phyloP scores from a whole-genome alignment of 2,113 vertebrate genomes.

The Epinephelus moara region DNA sequence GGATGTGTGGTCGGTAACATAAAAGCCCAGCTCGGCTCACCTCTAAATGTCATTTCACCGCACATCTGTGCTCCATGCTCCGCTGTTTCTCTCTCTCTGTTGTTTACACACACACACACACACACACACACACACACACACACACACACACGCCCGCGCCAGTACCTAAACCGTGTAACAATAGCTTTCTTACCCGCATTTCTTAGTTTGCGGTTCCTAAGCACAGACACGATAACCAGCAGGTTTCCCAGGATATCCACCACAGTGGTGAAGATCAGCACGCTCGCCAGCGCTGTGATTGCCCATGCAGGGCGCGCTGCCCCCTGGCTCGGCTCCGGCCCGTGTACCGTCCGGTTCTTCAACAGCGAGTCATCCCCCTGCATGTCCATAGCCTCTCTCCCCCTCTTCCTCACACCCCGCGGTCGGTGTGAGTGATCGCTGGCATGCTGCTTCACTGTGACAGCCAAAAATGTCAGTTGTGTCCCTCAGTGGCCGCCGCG shows the following conservation, averaged over 20 bases:
- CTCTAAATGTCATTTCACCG: background rate
- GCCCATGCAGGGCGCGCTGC: slow-evolving; percentile 52
- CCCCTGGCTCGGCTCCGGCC: slow-evolving; percentile 33
- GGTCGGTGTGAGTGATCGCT: background rate
- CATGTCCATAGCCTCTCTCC: slow-evolving; percentile 34
- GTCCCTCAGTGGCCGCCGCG: background rate
- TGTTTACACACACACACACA: background rate
- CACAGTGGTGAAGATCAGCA: slow-evolving; percentile 65
- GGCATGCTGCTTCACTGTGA: slow-evolving; percentile 7
- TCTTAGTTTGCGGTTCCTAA: slow-evolving; percentile 54
- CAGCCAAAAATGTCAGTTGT: background rate
- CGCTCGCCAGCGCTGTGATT: slow-evolving; percentile 53
- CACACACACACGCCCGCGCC: background rate
- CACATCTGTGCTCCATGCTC: background rate
- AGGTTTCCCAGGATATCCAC: slow-evolving; percentile 65
- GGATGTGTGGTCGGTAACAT: background rate
- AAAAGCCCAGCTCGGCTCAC: background rate
- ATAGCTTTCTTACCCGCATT: slow-evolving; percentile 55
- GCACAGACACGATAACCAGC: slow-evolving; percentile 58
- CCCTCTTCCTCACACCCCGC: slow-evolving; percentile 7
- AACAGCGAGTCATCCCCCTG: slow-evolving; percentile 32
- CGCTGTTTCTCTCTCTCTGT: background rate
- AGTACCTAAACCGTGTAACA: background rate
- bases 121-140: background rate
- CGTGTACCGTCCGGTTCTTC: slow-evolving; percentile 25